A percentile compares a stretch with the other conserved stretches of the same genome.
phyloP scores from a whole-genome alignment of 2,113 vertebrate species.

The Vombatus ursinus region DNA sequence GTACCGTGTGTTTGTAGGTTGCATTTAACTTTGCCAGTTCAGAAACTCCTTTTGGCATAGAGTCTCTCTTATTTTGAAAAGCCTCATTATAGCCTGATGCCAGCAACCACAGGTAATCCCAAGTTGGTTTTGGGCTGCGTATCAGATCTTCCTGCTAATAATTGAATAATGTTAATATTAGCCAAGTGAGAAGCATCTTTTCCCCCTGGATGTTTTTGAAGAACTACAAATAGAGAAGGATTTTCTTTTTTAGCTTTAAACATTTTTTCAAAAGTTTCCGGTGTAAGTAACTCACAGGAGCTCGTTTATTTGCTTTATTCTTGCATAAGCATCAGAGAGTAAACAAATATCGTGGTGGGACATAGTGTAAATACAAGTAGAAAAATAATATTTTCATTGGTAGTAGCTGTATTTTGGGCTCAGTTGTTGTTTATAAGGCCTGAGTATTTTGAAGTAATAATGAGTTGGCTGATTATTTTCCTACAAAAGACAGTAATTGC shows the following conservation, averaged over 20 bases:
- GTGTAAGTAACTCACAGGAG: constrained; percentile 68
- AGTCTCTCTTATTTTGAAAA: constrained; percentile 27
- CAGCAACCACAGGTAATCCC: neutral
- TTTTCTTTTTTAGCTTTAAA: constrained; percentile 3
- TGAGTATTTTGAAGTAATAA: constrained; percentile 51
- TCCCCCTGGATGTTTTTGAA: constrained; percentile 57
- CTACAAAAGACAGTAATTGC: constrained; percentile 43
- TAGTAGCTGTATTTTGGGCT: constrained; percentile 59
- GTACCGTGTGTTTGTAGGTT: neutral
- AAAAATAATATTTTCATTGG: constrained; percentile 64
- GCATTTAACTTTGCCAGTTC: neutral
- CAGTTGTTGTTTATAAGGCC: neutral
- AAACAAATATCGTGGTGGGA: constrained; percentile 75
- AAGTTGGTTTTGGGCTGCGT: neutral
- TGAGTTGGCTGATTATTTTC: constrained; percentile 32
- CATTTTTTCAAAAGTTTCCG: constrained; percentile 69
- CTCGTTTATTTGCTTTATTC: constrained; percentile 68
- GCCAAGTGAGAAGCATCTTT: constrained; percentile 45
- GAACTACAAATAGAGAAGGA: constrained; percentile 22
- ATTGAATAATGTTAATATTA: neutral
- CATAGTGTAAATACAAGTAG: constrained; percentile 48
- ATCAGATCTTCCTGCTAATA: constrained; percentile 31
- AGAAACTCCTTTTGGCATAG: neutral
- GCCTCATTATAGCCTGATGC: rapidly evolving
- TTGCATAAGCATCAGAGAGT: constrained; percentile 60